Base-by-base conservation (phyloP, 2,113 vertebrate genomes). In the Todiramphus saurophagus region DNA sequence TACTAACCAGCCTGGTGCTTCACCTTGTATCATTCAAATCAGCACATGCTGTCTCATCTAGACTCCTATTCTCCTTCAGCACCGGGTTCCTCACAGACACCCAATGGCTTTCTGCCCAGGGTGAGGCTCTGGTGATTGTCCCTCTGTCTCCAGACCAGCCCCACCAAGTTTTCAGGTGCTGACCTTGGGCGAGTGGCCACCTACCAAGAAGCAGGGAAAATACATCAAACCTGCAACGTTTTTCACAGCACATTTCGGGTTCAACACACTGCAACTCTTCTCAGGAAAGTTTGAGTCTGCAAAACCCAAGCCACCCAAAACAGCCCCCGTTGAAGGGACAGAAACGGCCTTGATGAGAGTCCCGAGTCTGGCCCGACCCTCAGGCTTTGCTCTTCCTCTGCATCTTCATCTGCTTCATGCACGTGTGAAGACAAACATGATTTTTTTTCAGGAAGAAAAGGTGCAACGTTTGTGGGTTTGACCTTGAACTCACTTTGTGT, bases 1-100 rank as follows among this genome's bases (percentile, higher is more conserved):
- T 16, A 51, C 41, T 6, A 7, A 46, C 15, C 48, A 59, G 37
- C n/a, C 53, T 31, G 0, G 1, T 3, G 51, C 62, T 18, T 35
- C 14, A 3, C 44, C 62, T 56, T 1, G 1, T 3, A 5, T 18
- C 2, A 1, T 4, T 7, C 69, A 10, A 51, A 67, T 13, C 56
- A 58, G 35, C 39, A 4, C 0, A 1, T 0, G 5, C 21, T 48
- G 35, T 2, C 31, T 31, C 6, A 2, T 3, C 4, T 27, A 13
- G 27, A 10, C 6, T 6, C 12, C 64, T 11, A 9, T 1, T 4
- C 30, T 41, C 64, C 63, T 27, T 7, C 51, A 18, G 0, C 2
- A 1, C 25, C 70, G 33, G 13, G 10, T 44, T 4, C 16, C 33
- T 23, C 24, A 10, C 24, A 8, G n/a, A 55, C 31, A 25, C 31